phyloP scores from a whole-genome alignment of 2,888 invertebrate species.

The Limnephilus auricula region DNA sequence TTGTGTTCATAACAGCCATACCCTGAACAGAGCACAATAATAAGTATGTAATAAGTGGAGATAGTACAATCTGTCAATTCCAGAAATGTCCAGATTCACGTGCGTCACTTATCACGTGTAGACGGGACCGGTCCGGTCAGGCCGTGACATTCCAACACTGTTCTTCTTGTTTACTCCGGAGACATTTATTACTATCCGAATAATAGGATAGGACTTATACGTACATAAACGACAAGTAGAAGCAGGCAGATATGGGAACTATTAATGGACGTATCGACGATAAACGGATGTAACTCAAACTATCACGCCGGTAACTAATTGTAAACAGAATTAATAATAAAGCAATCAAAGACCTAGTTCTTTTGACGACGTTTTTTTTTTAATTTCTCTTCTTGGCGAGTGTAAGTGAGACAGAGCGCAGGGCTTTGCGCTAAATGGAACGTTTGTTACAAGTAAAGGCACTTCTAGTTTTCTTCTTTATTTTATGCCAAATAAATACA shows the following conservation, averaged over 20 bases:
- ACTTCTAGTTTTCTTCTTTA: too few relatives aligned
- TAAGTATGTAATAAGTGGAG: not conserved
- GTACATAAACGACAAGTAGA: not conserved
- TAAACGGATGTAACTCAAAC: not conserved
- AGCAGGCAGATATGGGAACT: not conserved
- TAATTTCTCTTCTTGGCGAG: too few relatives aligned
- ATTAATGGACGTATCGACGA: not conserved
- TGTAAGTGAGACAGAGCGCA: too few relatives aligned
- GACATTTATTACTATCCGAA: not conserved
- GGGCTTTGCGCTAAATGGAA: too few relatives aligned
- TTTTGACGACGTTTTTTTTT: not conserved
- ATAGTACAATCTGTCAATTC: conserved; percentile 25
- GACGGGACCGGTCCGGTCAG: not conserved
- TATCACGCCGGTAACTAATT: not conserved
- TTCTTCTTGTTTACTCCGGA: not conserved
- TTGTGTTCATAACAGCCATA: not conserved
- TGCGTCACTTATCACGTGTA: conserved; percentile 33
- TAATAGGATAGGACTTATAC: not conserved
- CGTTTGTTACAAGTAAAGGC: too few relatives aligned
- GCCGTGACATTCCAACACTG: not conserved
- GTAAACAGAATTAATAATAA: not conserved
- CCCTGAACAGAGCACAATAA: not conserved
- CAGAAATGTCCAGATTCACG: conserved; percentile 24
- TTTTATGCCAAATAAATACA: too few relatives aligned
- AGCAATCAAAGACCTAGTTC: not conserved